These are phyloP conservation scores for Drosophila putrida DNA, from an alignment of 2,888 invertebrate species.

Conservation along the genomic window DNA sequence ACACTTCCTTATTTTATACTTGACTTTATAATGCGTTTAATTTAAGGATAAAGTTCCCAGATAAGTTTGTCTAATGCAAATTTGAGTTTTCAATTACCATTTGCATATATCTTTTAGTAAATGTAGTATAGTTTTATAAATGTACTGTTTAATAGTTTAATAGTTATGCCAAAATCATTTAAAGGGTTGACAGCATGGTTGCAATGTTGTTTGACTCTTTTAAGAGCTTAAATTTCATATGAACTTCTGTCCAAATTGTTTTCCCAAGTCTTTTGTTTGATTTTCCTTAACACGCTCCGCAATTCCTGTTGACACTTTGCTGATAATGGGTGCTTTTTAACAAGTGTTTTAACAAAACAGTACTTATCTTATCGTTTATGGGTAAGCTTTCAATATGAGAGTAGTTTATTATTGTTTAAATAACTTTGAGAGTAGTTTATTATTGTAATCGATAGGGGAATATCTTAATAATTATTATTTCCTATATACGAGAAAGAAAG, in stretches of 20 bases:
- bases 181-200: slow-evolving; percentile 10
- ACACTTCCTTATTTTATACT: not conserved
- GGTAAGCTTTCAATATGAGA: no score
- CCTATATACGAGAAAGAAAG: no score
- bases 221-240: slow-evolving; percentile 31
- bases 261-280: slow-evolving; percentile 6
- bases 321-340: not conserved
- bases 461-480: not conserved
- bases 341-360: not conserved
- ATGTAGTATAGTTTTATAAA: not conserved
- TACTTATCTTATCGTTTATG: no score
- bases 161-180: not conserved
- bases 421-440: not conserved
- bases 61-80: not conserved
- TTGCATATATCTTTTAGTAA: not conserved
- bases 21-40: not conserved
- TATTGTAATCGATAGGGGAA: not conserved
- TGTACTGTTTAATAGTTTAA: no score
- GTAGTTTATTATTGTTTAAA: not conserved
- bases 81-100: not conserved
- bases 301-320: slow-evolving; percentile 6
- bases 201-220: slow-evolving; percentile 5
- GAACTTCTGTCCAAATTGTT: slow-evolving; percentile 1
- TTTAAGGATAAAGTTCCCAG: not conserved
- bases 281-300: slow-evolving; percentile 6